Base-by-base conservation (phyloP, 2,113 vertebrate genomes). In the Ctenomys sociabilis region DNA sequence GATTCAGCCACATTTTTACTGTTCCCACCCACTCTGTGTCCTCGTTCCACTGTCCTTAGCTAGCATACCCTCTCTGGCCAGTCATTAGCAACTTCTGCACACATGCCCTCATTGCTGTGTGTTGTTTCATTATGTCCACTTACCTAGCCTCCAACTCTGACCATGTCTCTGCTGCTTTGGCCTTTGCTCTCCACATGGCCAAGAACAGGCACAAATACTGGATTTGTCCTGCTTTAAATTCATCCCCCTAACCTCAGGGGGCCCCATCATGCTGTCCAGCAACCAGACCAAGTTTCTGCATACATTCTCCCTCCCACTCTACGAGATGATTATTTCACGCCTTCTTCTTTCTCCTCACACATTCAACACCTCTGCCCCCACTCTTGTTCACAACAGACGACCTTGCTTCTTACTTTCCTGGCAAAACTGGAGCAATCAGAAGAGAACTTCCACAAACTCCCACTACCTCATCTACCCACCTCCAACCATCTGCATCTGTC, bases 371-470 rank as follows among this genome's bases (percentile, higher is more conserved):
- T 93, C 91, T 96, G 88, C 61, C 75, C 82, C 92, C 91, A 88
- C 63, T 35, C 35, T 81, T 49, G 21, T 21, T 92, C 54, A 61
- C 63, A 87, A 70, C 63, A 75, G 82, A 73, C 3, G 37, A 92
- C 95, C 86, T 94, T 68, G 63, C 80, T 68, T 92, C 54, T 90
- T 84, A 63, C 57, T 94, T 90, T 70, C 82, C 85, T 81, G 61
- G 87, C 63, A 90, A 81, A 95, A 96, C 1, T 81, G 95, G 82
- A 94, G 57, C 93, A 93, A 90, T 94, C 83, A 90, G 77, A 85
- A 85, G 54, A 95, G 63, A 95, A 57, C 90, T 88, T 96, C 91
- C 81, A 90, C 91, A 88, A 94, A 96, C 91, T 85, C 95, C 94
- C 59, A 97, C 93, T 19, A 78, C 49, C 17, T 90, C 85, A 92